Evolutionary conservation across 2,888 invertebrate genomes (phyloP), one percentile per base, ranked within the genome.

Genomic region (Callyntrura guangdongensis): DNA sequence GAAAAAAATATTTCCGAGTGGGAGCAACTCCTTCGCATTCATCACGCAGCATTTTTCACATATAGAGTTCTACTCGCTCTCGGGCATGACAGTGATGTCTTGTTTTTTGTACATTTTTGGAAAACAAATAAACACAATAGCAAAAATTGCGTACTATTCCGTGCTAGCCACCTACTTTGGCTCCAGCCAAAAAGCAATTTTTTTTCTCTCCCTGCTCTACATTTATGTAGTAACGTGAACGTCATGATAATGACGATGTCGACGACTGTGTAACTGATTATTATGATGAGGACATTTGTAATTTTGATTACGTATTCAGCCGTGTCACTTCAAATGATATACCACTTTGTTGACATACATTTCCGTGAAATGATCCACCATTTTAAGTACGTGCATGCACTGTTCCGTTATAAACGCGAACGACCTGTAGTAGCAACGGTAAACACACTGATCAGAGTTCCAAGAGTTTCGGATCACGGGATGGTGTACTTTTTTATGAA

Each of bases 1-100:
- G 61, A 49, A 89, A 79, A n/a, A 89, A 83, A 89, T 89, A 89
- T 89, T 89, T 79, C 86, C 67, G 59, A 49, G 36, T 45, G 74
- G 27, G 56, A 25, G 59, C 25, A n/a, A 84, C 56, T 72, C 12
- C 27, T 56, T 69, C 45, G 12, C 56, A 87, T 87, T 69, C 87
- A 81, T 67, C 87, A 87, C 72, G 14, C 9, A 36, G 53, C 53
- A 67, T 74, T 74, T 72, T 36, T 36, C 36, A 2, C 36, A 36
- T 36, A 36, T 36, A 36, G 36, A 36, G 6, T 36, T n/a, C 27
- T 81, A 79, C 14, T 22, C 2, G 22, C 59, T 64, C 53, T 53
- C 5, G 1, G 25, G 27, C n/a, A 11, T 56, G 61, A 82, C 59
- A 82, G 61, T 85, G 72, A 85, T 14, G 85, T 56, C 47, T 53